Percentiles rank a stretch among this genome's conserved stretches.
Conservation (phyloP, 1,140 invertebrate genomes). For the Olivierus martensii region DNA sequence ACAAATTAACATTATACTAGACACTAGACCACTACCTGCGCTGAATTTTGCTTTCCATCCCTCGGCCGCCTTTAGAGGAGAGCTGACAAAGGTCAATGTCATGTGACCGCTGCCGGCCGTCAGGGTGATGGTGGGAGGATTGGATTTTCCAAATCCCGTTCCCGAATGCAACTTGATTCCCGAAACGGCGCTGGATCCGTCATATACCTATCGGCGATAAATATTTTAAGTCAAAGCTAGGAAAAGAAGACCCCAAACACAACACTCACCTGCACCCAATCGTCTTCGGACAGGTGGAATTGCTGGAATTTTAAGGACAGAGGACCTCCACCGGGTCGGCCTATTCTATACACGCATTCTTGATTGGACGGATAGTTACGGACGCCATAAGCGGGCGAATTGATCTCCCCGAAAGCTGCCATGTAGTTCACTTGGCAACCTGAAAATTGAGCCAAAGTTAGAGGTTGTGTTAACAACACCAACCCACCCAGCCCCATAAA, state of each 20-base stretch:
- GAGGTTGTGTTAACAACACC: not conserved
- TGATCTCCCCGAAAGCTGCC: constrained; percentile 64
- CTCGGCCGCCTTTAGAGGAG: constrained; percentile 63
- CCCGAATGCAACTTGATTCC: constrained; percentile 75
- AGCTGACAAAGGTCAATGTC: constrained; percentile 71
- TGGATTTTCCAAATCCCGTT: constrained; percentile 67
- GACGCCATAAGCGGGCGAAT: constrained; percentile 71
- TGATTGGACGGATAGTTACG: constrained; percentile 80
- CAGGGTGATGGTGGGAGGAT: constrained; percentile 68
- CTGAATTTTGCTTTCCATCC: constrained; percentile 87
- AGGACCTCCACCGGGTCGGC: constrained; percentile 49
- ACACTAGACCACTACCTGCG: no score
- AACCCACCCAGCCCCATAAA: not conserved
- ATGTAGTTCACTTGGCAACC: constrained; percentile 46
- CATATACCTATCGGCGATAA: constrained; percentile 13
- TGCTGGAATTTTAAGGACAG: constrained; percentile 74
- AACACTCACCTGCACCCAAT: constrained; percentile 59
- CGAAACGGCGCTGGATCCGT: constrained; percentile 1
- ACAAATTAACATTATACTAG: no score
- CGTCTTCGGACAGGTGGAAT: constrained; percentile 71
- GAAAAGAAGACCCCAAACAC: not conserved
- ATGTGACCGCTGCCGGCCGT: constrained; percentile 90
- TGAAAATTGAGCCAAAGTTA: not conserved
- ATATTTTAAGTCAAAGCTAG: not conserved
- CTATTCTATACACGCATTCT: constrained; percentile 76